Evolutionary conservation across 2,797 vertebrate genomes (phyloP), one percentile per base, ranked within the genome.

Genomic region (Ciconia nigra): DNA sequence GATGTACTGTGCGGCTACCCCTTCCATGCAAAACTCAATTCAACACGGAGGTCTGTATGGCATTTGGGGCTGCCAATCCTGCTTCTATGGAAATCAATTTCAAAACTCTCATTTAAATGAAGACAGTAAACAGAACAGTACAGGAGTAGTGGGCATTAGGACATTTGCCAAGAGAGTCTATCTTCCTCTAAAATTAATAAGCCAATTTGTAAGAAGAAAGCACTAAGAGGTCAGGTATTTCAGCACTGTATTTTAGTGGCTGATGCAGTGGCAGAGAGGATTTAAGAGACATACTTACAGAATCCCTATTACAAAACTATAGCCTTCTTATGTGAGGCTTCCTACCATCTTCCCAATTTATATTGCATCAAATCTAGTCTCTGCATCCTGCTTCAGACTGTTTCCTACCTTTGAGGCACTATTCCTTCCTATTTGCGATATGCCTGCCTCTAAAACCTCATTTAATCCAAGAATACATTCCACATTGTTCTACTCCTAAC

Each of bases 1-100:
- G 24, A 61, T 7, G 13, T 52, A 42, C 26, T 47, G 28, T 26
- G 51, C 59, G 55, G 13, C n/a, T 73, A 61, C 37, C 51, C 65
- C 52, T 89, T 18, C 49, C 67, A 62, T 91, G 55, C 10, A 41
- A 86, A 92, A 33, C 35, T 39, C 65, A 94, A 83, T 66, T 49
- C 77, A 73, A 17, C 13, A 31, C 0, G 0, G 31, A 61, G 17
- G 65, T 54, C 46, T 4, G 0, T 16, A 29, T 20, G 24, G 37
- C 26, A 49, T 54, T 58, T 62, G 59, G 44, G 29, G 49, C 35
- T 66, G 51, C 29, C 57, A 61, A n/a, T 54, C 8, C 35, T 66
- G 51, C 47, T 83, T 58, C 51, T 31, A 15, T 2, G 15, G 51
- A 73, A 73, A 66, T 31, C 11, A 63, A 22, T n/a, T 61, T 62